Conservation (phyloP, 2,797 vertebrate genomes). For the Kryptopterus vitreolus region DNA sequence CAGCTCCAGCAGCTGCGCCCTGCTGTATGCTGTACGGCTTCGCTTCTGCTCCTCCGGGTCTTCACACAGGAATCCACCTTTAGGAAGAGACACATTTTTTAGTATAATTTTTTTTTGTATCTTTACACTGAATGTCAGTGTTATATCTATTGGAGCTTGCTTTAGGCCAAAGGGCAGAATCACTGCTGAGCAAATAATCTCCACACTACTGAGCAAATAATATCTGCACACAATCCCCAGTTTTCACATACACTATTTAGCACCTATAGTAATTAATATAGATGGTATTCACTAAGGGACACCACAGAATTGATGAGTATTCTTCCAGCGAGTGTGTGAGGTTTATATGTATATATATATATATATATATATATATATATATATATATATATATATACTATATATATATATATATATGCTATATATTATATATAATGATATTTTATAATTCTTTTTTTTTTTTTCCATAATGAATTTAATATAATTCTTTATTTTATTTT, state of each 20-base stretch:
- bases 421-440: too few relatives aligned
- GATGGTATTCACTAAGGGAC: neutral
- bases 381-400: too few relatives aligned
- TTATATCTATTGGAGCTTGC: neutral
- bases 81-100: neutral
- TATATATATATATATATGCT: too few relatives aligned
- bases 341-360: too few relatives aligned
- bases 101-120: neutral
- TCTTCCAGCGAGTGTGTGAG: too few relatives aligned
- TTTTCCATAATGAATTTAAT: too few relatives aligned
- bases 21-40: slow-evolving; percentile 59
- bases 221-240: neutral
- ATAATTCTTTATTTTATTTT: too few relatives aligned
- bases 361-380: too few relatives aligned
- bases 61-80: slow-evolving; percentile 44
- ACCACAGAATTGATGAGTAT: neutral
- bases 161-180: neutral
- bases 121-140: neutral
- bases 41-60: slow-evolving; percentile 58
- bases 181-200: neutral
- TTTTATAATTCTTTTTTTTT: too few relatives aligned
- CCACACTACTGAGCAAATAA: neutral
- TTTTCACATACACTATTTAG: too few relatives aligned
- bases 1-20: slow-evolving; percentile 60
- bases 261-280: neutral